Conservation (phyloP, 2,888 invertebrate species). For the Hirtodrosophila histrioides region DNA sequence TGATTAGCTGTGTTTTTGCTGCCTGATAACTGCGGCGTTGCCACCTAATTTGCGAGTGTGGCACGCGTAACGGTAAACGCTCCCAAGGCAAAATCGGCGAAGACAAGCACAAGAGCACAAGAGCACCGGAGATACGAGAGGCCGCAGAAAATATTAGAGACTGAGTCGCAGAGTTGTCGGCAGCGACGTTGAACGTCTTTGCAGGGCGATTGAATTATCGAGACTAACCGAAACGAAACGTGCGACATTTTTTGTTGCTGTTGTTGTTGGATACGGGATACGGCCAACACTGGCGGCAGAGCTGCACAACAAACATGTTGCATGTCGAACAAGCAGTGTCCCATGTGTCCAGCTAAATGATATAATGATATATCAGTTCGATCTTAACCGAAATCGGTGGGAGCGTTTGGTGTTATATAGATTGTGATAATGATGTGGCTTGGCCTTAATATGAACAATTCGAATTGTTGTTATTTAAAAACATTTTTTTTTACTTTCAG, state of each 20-base stretch:
- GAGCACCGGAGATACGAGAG: background rate
- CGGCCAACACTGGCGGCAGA: constrained; percentile 51
- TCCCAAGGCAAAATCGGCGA: background rate
- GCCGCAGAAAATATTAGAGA: background rate
- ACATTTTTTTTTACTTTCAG: too few relatives aligned
- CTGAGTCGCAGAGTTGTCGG: constrained; percentile 18
- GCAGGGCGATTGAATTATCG: constrained; percentile 81
- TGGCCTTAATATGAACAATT: too few relatives aligned
- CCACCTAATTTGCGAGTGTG: constrained; percentile 29
- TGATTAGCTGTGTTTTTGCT: constrained; percentile 12
- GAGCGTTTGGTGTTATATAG: too few relatives aligned
- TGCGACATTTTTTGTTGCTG: constrained; percentile 76
- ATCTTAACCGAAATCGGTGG: constrained; percentile 8
- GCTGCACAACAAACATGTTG: constrained; percentile 59
- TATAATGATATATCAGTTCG: background rate
- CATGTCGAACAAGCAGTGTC: constrained; percentile 35
- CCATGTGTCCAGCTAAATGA: constrained; percentile 8
- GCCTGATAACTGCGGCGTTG: constrained; percentile 21
- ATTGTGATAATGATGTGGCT: too few relatives aligned
- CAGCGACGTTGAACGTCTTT: constrained; percentile 72
- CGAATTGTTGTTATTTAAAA: too few relatives aligned
- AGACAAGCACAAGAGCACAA: background rate
- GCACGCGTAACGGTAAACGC: constrained; percentile 32
- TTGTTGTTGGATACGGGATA: constrained; percentile 61
- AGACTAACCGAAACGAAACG: constrained; percentile 80